Evolutionary conservation across 2,113 vertebrate genomes (phyloP).

Genomic region (Galbula dea): DNA sequence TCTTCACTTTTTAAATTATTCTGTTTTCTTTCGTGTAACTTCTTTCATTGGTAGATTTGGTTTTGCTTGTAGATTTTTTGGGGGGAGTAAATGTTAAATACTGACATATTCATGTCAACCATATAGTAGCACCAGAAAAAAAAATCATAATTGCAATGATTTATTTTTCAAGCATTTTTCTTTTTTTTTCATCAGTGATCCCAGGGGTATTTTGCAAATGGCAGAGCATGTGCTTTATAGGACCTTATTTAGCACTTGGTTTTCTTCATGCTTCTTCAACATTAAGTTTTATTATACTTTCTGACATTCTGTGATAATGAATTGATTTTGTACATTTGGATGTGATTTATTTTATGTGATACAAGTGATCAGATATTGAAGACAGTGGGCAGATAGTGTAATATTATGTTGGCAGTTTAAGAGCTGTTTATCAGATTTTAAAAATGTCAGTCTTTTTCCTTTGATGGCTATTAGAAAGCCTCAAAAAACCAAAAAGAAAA

Average conservation of each 20-base stretch:
- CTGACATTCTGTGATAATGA: background rate
- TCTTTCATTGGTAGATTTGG: fast-evolving
- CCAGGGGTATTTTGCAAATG: background rate
- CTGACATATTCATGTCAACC: background rate
- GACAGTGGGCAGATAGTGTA: background rate
- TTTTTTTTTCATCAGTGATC: background rate
- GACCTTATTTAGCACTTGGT: background rate
- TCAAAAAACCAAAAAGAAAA: too few relatives aligned
- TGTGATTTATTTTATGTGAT: background rate
- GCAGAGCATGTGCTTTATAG: background rate
- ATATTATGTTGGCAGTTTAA: background rate
- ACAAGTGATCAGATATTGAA: background rate
- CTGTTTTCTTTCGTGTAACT: background rate
- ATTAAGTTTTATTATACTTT: background rate
- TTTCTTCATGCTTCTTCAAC: background rate
- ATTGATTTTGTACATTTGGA: background rate
- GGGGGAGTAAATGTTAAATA: background rate
- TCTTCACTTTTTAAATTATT: background rate
- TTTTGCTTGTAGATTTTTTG: background rate
- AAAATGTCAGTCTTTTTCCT: background rate
- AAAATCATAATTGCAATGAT: fast-evolving
- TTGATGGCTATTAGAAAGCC: background rate
- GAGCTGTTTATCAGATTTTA: background rate
- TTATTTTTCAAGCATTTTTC: background rate
- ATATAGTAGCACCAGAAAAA: background rate